Conservation (phyloP, 2,888 invertebrate genomes). For the Cyaniris semiargus region DNA sequence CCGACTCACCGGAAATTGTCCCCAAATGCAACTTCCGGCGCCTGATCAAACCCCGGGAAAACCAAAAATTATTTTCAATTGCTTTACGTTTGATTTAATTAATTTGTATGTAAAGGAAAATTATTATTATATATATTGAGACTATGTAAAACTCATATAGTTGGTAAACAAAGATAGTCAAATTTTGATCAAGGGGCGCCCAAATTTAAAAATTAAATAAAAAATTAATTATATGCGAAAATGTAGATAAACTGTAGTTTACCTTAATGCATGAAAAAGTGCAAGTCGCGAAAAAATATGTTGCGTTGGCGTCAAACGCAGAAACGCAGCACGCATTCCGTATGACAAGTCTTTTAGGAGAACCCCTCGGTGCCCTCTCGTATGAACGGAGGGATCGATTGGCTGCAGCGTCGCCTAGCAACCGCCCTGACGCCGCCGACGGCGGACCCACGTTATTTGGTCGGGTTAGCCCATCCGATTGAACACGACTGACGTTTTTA, state of each 20-base stretch:
- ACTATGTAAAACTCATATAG: too few relatives aligned
- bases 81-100: neutral
- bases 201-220: too few relatives aligned
- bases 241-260: too few relatives aligned
- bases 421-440: conserved; percentile 27
- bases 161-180: neutral
- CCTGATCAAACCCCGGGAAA: conserved; percentile 17
- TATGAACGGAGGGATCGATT: conserved; percentile 34
- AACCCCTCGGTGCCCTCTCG: conserved; percentile 24
- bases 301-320: too few relatives aligned
- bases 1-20: conserved; percentile 44
- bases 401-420: conserved; percentile 33
- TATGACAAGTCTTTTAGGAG: neutral
- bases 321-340: neutral
- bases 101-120: neutral
- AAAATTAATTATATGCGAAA: too few relatives aligned
- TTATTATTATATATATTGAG: too few relatives aligned
- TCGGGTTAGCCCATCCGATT: neutral
- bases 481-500: neutral
- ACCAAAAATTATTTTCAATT: conserved; percentile 3
- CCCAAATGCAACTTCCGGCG: conserved; percentile 39
- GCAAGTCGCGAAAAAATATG: too few relatives aligned
- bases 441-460: neutral
- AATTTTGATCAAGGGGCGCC: too few relatives aligned
- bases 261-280: too few relatives aligned